Conservation (phyloP, 2,888 invertebrate genomes). For the Hofmannophila pseudospretella region DNA sequence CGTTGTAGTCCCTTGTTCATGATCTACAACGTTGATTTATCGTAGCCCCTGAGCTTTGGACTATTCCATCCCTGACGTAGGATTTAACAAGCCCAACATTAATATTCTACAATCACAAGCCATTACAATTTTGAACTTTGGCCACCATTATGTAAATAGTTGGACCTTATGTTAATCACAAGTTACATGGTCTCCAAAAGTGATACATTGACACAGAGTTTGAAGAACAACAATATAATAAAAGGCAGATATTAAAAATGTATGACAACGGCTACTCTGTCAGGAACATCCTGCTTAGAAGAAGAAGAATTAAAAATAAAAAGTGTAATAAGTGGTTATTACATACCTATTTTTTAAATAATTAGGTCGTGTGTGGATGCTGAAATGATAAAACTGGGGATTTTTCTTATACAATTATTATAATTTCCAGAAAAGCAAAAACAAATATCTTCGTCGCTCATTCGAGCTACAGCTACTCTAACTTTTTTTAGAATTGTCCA, state of each 20-base stretch:
- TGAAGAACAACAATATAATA: not conserved
- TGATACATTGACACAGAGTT: not conserved
- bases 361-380: no score
- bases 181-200: constrained; percentile 10
- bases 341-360: no score
- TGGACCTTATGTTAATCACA: constrained; percentile 23
- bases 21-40: not conserved
- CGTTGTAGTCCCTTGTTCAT: not conserved
- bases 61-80: not conserved
- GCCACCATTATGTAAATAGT: constrained; percentile 12
- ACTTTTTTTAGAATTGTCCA: no score
- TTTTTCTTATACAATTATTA: no score
- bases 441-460: no score
- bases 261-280: no score
- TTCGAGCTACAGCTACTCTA: no score
- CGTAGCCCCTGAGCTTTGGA: not conserved
- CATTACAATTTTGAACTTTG: constrained; percentile 24
- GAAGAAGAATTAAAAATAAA: no score
- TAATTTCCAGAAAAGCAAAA: no score
- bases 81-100: constrained; percentile 1
- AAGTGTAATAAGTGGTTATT: no score
- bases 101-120: constrained; percentile 14
- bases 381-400: no score
- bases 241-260: not conserved
- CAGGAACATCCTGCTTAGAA: no score